Evolutionary conservation across 2,797 vertebrate genomes (phyloP).

Genomic region (Malurus leucopterus): DNA sequence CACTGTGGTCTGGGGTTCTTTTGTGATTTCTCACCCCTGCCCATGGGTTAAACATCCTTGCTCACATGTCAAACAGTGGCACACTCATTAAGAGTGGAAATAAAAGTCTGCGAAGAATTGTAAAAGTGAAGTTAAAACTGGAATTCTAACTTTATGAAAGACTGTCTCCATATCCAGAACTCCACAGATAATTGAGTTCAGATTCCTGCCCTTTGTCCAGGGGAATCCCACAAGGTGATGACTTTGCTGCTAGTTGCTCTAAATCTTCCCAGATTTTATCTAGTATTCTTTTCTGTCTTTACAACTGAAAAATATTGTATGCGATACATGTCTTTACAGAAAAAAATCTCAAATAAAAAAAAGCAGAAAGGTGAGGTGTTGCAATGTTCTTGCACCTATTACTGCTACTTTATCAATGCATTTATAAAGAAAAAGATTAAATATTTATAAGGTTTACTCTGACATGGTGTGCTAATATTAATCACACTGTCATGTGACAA

Average conservation of each 20-base stretch:
- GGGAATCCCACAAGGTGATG: not conserved
- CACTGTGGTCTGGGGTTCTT: not conserved
- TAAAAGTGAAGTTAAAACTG: not conserved
- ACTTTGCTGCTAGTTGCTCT: not conserved
- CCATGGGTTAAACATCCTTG: not conserved
- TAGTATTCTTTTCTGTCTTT: not conserved
- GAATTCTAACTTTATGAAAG: not conserved
- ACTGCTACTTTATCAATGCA: not conserved
- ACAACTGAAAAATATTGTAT: not conserved
- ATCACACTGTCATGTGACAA: not conserved
- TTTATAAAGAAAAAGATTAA: not conserved
- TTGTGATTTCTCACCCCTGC: not conserved
- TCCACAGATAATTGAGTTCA: not conserved
- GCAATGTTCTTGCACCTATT: not conserved
- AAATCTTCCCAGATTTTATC: not conserved
- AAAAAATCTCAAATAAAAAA: not conserved
- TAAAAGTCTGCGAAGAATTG: not conserved
- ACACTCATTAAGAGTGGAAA: not conserved
- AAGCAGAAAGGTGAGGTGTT: not conserved
- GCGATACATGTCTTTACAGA: not conserved
- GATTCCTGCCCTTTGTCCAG: not conserved
- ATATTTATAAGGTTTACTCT: conserved; percentile 11
- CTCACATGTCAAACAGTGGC: not conserved
- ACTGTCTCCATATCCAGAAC: not conserved
- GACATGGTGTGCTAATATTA: not conserved